Percentiles rank a stretch among this genome's conserved stretches.
These are phyloP conservation scores for Chauna torquata DNA, from an alignment of 2,113 vertebrate species.

Conservation along the genomic window DNA sequence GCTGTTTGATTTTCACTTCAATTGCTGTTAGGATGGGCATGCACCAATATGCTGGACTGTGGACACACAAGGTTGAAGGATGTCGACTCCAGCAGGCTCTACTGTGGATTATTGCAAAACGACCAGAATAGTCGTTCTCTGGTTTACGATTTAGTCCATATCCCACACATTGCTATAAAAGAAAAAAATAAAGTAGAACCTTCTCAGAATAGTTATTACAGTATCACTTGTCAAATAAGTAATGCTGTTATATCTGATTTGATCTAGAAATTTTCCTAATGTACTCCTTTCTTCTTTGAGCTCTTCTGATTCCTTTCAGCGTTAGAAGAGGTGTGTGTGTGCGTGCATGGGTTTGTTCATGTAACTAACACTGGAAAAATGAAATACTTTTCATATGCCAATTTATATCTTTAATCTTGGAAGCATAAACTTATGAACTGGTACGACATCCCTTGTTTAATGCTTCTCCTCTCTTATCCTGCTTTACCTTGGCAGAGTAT, in stretches of 20 bases:
- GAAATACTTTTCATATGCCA: not conserved
- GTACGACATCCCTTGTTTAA: not conserved
- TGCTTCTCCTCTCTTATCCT: not conserved
- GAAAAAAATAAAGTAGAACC: not conserved
- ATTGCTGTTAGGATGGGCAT: not conserved
- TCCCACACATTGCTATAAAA: not conserved
- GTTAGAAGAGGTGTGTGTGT: not conserved
- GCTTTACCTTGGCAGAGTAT: not conserved
- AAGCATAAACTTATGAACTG: not conserved
- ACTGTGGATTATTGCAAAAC: not conserved
- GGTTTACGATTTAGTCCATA: not conserved
- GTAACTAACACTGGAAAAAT: not conserved
- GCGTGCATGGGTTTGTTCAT: not conserved
- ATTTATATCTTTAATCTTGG: not conserved
- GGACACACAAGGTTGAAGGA: not conserved
- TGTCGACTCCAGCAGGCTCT: not conserved
- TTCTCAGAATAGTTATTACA: not conserved
- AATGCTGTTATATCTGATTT: not conserved
- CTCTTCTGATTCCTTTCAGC: not conserved
- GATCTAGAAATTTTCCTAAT: not conserved
- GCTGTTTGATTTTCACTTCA: not conserved
- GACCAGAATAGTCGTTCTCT: not conserved
- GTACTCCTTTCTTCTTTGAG: not conserved
- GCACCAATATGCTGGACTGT: not conserved
- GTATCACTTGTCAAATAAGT: not conserved